phyloP scores from a whole-genome alignment of 2,113 vertebrate genomes.

The Chamaetylas fuelleborni region DNA sequence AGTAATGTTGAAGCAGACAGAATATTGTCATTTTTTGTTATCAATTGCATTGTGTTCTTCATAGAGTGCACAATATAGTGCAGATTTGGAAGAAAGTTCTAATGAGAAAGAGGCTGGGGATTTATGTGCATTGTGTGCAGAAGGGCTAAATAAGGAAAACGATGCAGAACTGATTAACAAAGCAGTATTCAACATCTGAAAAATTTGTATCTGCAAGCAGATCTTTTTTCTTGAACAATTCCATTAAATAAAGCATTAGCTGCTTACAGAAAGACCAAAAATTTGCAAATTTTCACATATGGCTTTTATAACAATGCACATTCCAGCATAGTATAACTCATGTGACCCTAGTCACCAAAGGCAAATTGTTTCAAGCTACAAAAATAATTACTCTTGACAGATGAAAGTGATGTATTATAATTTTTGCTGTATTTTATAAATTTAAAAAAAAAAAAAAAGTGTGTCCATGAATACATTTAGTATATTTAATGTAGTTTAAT shows the following conservation, averaged over 20 bases:
- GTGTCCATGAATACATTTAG: not conserved
- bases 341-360: not conserved
- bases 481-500: not conserved
- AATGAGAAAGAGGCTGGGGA: not conserved
- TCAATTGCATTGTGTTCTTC: not conserved
- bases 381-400: not conserved
- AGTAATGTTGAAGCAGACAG: not conserved
- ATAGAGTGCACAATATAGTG: not conserved
- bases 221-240: not conserved
- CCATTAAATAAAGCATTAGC: not conserved
- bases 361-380: not conserved
- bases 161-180: not conserved
- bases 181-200: not conserved
- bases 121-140: not conserved
- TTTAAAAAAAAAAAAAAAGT: not conserved
- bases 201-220: not conserved
- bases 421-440: not conserved
- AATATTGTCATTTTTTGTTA: not conserved
- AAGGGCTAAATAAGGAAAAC: not conserved
- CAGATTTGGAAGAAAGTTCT: not conserved
- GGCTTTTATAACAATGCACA: not conserved
- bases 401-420: not conserved
- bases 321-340: not conserved
- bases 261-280: not conserved
- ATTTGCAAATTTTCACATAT: not conserved